Evolutionary conservation across 64 coral and sea anemone genomes (phyloP).

Genomic region (Platygyra sinensis): DNA sequence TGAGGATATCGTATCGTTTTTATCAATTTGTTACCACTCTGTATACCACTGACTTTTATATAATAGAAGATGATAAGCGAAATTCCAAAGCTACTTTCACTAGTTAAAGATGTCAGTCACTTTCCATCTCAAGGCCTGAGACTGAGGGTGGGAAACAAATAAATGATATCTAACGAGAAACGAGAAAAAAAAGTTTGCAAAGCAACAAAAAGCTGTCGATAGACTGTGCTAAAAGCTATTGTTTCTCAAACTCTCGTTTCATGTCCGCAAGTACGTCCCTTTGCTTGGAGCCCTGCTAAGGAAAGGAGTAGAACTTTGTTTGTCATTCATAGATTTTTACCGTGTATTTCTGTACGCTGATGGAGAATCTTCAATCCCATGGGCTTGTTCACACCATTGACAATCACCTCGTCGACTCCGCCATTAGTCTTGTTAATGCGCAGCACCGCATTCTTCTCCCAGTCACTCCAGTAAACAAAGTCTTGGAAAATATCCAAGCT

Average conservation of each 20-base stretch:
- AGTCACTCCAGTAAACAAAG: slow-evolving; percentile 9
- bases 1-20: too few relatives aligned
- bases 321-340: not conserved
- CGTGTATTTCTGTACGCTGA: not conserved
- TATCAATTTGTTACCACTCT: too few relatives aligned
- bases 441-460: not conserved
- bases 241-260: too few relatives aligned
- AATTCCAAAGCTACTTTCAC: too few relatives aligned
- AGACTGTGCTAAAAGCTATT: too few relatives aligned
- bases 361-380: slow-evolving; percentile 17
- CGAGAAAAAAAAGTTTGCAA: not conserved
- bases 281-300: not conserved
- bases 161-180: too few relatives aligned
- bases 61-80: too few relatives aligned
- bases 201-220: not conserved
- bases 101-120: too few relatives aligned
- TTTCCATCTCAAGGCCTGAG: too few relatives aligned
- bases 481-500: not conserved
- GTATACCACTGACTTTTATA: too few relatives aligned
- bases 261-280: too few relatives aligned
- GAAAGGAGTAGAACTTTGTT: not conserved
- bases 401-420: not conserved
- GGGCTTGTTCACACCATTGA: not conserved
- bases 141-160: not conserved
- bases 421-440: not conserved